phyloP scores from a whole-genome alignment of 1,140 invertebrate species.

The Sycophila sp. region DNA sequence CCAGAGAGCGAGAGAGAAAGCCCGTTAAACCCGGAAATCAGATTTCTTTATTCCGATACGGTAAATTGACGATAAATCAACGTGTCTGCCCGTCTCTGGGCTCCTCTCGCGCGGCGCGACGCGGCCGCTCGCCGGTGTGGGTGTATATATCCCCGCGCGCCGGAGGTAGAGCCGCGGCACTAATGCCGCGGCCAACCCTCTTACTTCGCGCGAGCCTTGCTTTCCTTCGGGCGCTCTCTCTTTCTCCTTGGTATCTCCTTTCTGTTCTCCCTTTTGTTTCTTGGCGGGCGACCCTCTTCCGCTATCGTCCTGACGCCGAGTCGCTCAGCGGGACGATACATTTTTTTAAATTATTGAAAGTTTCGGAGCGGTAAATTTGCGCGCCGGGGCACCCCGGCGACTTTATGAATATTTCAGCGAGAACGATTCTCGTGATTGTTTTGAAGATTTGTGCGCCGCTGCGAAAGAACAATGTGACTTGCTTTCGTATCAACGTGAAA shows the following conservation, averaged over 20 bases:
- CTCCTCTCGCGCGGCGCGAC: neutral
- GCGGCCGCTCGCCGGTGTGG: neutral
- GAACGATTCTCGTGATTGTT: slow-evolving; percentile 31
- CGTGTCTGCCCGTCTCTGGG: neutral
- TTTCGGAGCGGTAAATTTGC: slow-evolving; percentile 29
- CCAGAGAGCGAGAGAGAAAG: too few species aligned
- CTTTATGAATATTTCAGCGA: slow-evolving; percentile 33
- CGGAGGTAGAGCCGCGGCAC: neutral
- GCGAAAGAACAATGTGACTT: slow-evolving; percentile 12
- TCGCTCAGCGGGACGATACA: neutral
- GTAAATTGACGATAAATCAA: slow-evolving; percentile 40
- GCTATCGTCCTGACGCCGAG: slow-evolving; percentile 7
- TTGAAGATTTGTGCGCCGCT: slow-evolving; percentile 31
- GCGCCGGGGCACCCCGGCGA: neutral
- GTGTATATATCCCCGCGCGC: slow-evolving; percentile 9
- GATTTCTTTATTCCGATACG: slow-evolving; percentile 38
- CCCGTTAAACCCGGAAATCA: slow-evolving; percentile 36
- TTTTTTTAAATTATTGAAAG: slow-evolving; percentile 34
- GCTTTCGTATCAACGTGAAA: neutral
- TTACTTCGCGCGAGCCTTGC: neutral
- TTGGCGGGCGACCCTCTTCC: too few species aligned
- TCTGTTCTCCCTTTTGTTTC: too few species aligned
- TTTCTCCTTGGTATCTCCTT: too few species aligned
- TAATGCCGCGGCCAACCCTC: slow-evolving; percentile 12
- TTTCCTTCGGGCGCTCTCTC: neutral